phyloP scores from a whole-genome alignment of 2,888 invertebrate genomes.

The Philereme vetulata region DNA sequence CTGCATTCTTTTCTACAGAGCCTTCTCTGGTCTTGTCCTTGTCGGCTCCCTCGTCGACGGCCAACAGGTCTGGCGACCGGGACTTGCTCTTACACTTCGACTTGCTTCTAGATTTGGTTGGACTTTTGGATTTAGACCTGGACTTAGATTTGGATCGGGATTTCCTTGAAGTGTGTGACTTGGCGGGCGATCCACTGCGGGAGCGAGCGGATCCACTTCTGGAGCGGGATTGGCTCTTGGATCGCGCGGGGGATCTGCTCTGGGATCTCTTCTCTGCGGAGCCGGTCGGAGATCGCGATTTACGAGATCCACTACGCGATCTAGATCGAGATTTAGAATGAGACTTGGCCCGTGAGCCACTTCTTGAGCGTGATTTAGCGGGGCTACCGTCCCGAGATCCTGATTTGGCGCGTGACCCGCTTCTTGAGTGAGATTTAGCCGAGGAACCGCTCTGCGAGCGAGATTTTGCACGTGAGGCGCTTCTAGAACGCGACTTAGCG shows the following conservation, averaged over 20 bases:
- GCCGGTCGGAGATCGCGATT: background rate
- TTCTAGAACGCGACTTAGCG: slow-evolving; percentile 11
- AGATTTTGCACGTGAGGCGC: slow-evolving; percentile 20
- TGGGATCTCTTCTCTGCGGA: background rate
- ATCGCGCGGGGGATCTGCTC: background rate
- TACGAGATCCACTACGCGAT: slow-evolving; percentile 4
- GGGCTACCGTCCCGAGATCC: slow-evolving; percentile 6
- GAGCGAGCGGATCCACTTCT: slow-evolving; percentile 41
- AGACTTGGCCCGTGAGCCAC: slow-evolving; percentile 28
- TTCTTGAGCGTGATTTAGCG: slow-evolving; percentile 17
- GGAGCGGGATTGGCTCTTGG: slow-evolving; percentile 21
- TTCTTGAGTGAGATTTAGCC: slow-evolving; percentile 25
- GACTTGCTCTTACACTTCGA: slow-evolving; percentile 34
- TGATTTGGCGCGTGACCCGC: slow-evolving; percentile 16
- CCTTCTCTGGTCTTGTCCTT: background rate
- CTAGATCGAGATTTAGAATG: slow-evolving; percentile 20
- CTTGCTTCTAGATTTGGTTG: slow-evolving; percentile 37
- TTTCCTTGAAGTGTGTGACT: slow-evolving; percentile 4
- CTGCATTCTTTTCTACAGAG: slow-evolving; percentile 1
- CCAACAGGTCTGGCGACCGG: slow-evolving; percentile 34
- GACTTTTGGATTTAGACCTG: slow-evolving; percentile 36
- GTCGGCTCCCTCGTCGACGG: slow-evolving; percentile 5
- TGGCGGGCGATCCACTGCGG: slow-evolving; percentile 40
- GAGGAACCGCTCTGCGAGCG: slow-evolving; percentile 30
- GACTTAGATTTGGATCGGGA: slow-evolving; percentile 33